Evolutionary conservation across 2,888 invertebrate species (phyloP).

Genomic region (Tenthredo scrophulariae): DNA sequence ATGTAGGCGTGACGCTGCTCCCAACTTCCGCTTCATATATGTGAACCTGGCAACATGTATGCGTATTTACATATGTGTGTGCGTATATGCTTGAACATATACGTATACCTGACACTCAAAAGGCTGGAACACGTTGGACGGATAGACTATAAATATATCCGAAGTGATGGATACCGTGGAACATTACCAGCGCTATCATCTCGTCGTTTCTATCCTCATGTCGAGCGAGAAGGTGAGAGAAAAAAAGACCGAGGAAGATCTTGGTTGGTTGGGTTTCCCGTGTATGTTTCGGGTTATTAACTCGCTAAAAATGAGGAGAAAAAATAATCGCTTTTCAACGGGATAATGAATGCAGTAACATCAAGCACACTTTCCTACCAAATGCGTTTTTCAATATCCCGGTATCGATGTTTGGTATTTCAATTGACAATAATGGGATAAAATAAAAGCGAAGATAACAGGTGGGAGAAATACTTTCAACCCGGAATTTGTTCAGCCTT

Average conservation of each 20-base stretch:
- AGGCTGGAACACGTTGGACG: slow-evolving; percentile 29
- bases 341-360: not conserved
- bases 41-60: not conserved
- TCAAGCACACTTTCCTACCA: not conserved
- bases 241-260: slow-evolving; percentile 4
- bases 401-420: not conserved
- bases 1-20: slow-evolving; percentile 9
- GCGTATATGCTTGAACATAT: not conserved
- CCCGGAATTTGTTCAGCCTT: not conserved
- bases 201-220: slow-evolving; percentile 23
- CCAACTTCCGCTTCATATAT: slow-evolving; percentile 8
- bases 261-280: not conserved
- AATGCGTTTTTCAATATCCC: not conserved
- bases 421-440: not conserved
- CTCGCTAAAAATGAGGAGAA: not conserved
- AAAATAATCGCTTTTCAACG: not conserved
- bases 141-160: slow-evolving; percentile 48
- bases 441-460: not conserved
- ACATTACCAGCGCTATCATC: slow-evolving; percentile 16
- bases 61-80: not conserved
- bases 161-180: slow-evolving; percentile 46
- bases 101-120: slow-evolving; percentile 11
- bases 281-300: not conserved
- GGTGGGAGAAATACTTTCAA: not conserved
- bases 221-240: slow-evolving; percentile 37